Base-by-base conservation (phyloP, 2,113 vertebrate genomes). In the Brachypodius melanocephalos region DNA sequence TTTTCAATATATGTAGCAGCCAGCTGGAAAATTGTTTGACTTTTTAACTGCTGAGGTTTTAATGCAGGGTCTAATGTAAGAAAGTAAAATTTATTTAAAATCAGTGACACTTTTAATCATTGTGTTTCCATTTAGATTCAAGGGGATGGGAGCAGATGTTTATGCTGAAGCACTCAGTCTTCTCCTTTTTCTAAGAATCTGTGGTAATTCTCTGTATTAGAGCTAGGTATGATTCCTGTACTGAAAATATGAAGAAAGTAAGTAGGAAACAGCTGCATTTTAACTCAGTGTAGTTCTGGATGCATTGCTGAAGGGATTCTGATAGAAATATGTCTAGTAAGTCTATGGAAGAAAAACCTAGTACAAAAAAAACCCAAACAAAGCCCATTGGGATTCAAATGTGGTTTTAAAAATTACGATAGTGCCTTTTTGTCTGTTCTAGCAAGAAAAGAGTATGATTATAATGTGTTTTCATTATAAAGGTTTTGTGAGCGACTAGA, bases 1-100 rank as follows among this genome's bases (percentile, higher is more conserved):
- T 93, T 95, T 73, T 58, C 59, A 86, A 10, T 57, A 43, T 81
- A 25, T 67, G 43, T 85, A 90, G 78, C 78, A 92, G 72, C 52
- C 80, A 94, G 42, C 81, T 94, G 77, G 83, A 94, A 95, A 89
- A 88, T 55, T 69, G 72, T 80, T 94, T 93, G 88, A 80, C 93
- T 95, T 88, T 82, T 67, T 91, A 91, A 93, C 65, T 89, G 71
- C 74, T 69, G 38, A 61, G 85, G 48, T 83, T 93, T 88, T 93
- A 76, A 79, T 83, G 65, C 58, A 31, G 24, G 77, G n/a, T 75
- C 77, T 71, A 11, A 85, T 80, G 45, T 72, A 74, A 89, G 67
- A 78, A 94, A 80, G 57, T 67, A 71, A 92, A 92, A 89, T 73
- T 63, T 68, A 66, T 73, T 81, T 93, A 92, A 77, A 85, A 93